Base-by-base conservation (phyloP, 2,888 invertebrate genomes). In the Platycnemis pennipes region DNA sequence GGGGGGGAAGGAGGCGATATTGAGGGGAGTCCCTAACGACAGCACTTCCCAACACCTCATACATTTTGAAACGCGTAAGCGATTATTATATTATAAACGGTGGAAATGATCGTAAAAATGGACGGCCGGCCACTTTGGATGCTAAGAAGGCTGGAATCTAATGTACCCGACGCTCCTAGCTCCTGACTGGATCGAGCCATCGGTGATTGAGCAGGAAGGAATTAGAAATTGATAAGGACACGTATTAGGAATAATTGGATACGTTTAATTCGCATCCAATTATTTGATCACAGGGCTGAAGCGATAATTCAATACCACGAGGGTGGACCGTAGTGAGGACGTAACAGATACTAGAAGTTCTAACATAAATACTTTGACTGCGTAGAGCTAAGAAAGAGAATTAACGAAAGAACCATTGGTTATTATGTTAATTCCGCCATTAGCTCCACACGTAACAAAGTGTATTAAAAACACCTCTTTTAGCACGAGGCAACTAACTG, bases 11-110 rank as follows among this genome's bases (percentile, higher is more conserved):
- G 77, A 5, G 37, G 13, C 77, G 77, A 77, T 77, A 77, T 37
- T 1, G 11, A 16, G 37, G 13, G 37, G 16, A 37, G n/a, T 44
- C n/a, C 44, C 45, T 91, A 44, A 42, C 44, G 56, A 91, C 42
- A n/a, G 37, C 63, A 56, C 91, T 91, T 63, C 42, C 63, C 77
- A 37, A 77, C 77, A 44, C 45, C 56, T 91, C 77, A 45, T 69
- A 91, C 56, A 91, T 91, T 91, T 63, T 45, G 91, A 69, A n/a
- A 44, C n/a, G 91, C 37, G 91, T 91, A 44, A n/a, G 69, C 91
- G 91, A 91, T 69, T 91, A 91, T 91, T 91, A 69, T 63, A 69
- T 91, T 91, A 77, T 77, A 42, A 91, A 91, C 91, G 91, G 44
- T 63, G n/a, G 31, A 26, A 87, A 87, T 46, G 26, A 69, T 56